These are phyloP conservation scores for Anomalospiza imberbis DNA, from an alignment of 2,797 vertebrate genomes.

Conservation along the genomic window DNA sequence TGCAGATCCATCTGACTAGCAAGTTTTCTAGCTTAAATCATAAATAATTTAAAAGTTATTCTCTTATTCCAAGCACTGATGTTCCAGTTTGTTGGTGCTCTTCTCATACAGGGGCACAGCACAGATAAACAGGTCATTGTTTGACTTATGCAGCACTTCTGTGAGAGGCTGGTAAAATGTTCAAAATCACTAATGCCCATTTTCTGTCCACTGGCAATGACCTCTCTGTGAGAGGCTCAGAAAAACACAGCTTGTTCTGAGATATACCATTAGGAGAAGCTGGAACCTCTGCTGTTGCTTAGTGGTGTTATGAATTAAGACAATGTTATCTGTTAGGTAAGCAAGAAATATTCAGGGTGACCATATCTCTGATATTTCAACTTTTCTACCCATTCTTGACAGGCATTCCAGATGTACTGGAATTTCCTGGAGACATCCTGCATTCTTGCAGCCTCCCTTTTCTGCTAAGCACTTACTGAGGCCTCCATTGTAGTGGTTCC, in stretches of 20 bases:
- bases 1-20: conserved; percentile 27
- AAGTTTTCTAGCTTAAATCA: background rate
- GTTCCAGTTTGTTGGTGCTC: conserved; percentile 9
- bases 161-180: background rate
- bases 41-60: conserved; percentile 48
- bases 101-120: background rate
- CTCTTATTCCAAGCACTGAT: conserved; percentile 28
- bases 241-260: background rate
- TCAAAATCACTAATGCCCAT: conserved; percentile 21
- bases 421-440: background rate
- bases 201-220: background rate
- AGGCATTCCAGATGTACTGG: background rate
- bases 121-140: conserved; percentile 27
- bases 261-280: background rate
- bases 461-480: background rate
- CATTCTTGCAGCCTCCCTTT: background rate
- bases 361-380: background rate
- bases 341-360: background rate
- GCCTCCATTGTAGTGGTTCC: background rate
- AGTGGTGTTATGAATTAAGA: background rate
- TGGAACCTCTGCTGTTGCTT: background rate
- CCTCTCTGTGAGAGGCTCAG: background rate
- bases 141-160: conserved; percentile 49
- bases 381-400: background rate
- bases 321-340: background rate